Percentiles rank a stretch among this genome's conserved stretches.
Conservation (phyloP, 1,140 invertebrate genomes). For the Penaeus chinensis region DNA sequence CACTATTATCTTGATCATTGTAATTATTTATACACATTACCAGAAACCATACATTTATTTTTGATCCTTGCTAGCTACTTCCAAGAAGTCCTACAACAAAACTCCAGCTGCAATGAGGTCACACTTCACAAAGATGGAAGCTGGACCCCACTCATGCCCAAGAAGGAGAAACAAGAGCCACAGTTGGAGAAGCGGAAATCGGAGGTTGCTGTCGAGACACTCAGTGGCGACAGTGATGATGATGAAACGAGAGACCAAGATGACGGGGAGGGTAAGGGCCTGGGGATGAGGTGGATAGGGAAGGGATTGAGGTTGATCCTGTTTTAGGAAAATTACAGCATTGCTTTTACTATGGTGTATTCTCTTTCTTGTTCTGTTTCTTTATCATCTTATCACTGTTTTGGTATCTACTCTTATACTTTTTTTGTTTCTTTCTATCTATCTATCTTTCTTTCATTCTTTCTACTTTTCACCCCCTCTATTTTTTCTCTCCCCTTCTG, state of each 20-base stretch:
- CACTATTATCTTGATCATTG: too few species aligned
- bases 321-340: too few species aligned
- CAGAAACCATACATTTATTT: constrained; percentile 16
- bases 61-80: constrained; percentile 75
- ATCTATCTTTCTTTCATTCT: too few species aligned
- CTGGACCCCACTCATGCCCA: constrained; percentile 82
- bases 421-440: too few species aligned
- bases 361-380: background rate
- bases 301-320: too few species aligned
- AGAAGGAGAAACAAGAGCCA: constrained; percentile 66
- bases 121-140: constrained; percentile 88
- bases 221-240: constrained; percentile 65
- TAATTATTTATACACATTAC: background rate
- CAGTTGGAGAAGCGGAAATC: constrained; percentile 65
- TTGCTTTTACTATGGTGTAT: too few species aligned
- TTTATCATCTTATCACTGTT: background rate
- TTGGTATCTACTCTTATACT: background rate
- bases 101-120: constrained; percentile 76
- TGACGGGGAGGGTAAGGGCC: constrained; percentile 8
- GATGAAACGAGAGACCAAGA: constrained; percentile 54
- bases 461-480: too few species aligned
- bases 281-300: background rate
- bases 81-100: constrained; percentile 81
- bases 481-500: too few species aligned
- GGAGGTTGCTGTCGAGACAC: constrained; percentile 65